Evolutionary conservation across 2,888 invertebrate genomes (phyloP).

Genomic region (Amiota communis): DNA sequence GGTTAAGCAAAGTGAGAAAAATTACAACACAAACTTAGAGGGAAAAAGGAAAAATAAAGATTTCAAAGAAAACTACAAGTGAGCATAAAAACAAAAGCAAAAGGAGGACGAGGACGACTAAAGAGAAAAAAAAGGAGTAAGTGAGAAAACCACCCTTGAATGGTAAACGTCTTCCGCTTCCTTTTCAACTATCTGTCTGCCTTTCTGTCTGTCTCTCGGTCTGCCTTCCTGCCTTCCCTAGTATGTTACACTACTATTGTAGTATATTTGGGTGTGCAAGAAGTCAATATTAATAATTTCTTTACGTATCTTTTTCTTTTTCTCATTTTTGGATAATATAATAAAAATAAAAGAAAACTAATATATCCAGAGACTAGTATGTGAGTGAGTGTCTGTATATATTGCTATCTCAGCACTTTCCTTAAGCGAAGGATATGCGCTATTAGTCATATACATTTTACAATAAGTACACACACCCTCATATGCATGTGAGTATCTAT

Average conservation of each 20-base stretch:
- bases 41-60: neutral
- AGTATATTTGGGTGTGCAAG: neutral
- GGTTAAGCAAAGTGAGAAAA: slow-evolving; percentile 11
- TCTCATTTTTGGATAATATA: neutral
- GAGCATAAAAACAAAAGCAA: neutral
- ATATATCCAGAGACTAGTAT: neutral
- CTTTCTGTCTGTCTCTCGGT: neutral
- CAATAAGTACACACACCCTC: neutral
- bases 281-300: slow-evolving; percentile 22
- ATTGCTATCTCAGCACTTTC: slow-evolving; percentile 2
- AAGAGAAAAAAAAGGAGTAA: slow-evolving; percentile 11
- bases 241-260: too few relatives aligned
- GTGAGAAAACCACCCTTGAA: slow-evolving; percentile 27
- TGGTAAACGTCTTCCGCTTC: slow-evolving; percentile 24
- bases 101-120: neutral
- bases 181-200: neutral
- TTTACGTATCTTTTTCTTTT: slow-evolving; percentile 14
- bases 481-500: neutral
- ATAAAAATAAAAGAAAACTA: neutral
- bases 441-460: slow-evolving; percentile 21
- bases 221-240: neutral
- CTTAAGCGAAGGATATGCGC: slow-evolving; percentile 27
- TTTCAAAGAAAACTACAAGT: neutral
- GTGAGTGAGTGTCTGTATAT: neutral
- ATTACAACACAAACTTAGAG: slow-evolving; percentile 17